Percentiles rank a stretch among this genome's conserved stretches.
Evolutionary conservation across 2,797 vertebrate genomes (phyloP).

Genomic region (Lepus townsendii): DNA sequence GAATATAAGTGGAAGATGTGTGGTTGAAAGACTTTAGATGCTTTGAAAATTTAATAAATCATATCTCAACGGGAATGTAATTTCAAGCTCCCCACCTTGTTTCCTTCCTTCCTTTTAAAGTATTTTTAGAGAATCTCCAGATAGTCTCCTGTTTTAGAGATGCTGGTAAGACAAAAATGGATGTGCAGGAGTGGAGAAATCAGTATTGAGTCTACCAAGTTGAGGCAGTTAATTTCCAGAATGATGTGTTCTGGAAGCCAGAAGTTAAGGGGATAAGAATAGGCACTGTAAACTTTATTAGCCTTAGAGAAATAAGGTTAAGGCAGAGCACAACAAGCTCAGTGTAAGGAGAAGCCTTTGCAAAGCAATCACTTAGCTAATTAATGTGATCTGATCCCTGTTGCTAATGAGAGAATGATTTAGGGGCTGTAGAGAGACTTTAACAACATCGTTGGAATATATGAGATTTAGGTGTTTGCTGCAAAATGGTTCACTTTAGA

Average conservation of each 20-base stretch:
- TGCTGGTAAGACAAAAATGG: not conserved
- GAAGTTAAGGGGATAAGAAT: not conserved
- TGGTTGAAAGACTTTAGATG: too few relatives aligned
- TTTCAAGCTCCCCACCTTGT: not conserved
- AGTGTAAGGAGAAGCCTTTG: not conserved
- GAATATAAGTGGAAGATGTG: too few relatives aligned
- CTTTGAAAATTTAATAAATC: not conserved
- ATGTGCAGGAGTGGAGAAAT: not conserved
- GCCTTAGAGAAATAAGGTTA: not conserved
- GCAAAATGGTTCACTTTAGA: not conserved
- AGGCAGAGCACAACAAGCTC: not conserved
- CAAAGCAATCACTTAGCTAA: not conserved
- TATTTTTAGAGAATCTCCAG: not conserved
- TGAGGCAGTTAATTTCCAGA: not conserved
- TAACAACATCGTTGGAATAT: not conserved
- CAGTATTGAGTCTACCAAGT: not conserved
- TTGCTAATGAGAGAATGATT: not conserved
- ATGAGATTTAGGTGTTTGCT: not conserved
- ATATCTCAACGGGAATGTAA: not conserved
- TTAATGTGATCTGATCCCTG: not conserved
- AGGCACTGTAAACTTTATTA: not conserved
- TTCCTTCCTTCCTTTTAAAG: not conserved
- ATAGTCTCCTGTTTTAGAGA: not conserved
- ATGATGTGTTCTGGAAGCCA: not conserved
- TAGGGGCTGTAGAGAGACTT: not conserved